phyloP scores from a whole-genome alignment of 2,113 vertebrate species.

The Xyrauchen texanus region DNA sequence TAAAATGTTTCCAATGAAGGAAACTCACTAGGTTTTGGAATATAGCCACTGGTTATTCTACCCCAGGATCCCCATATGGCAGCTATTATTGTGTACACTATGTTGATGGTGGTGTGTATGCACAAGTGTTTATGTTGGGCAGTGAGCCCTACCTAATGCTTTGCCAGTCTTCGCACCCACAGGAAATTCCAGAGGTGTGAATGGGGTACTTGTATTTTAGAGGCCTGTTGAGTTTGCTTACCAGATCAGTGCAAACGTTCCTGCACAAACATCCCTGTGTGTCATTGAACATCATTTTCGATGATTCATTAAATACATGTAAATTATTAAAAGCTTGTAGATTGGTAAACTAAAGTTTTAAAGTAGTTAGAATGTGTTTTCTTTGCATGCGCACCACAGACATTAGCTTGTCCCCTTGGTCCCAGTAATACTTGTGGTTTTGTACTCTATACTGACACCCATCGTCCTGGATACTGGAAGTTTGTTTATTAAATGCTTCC shows the following conservation, averaged over 20 bases:
- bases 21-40: neutral
- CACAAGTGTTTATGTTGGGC: conserved; percentile 21
- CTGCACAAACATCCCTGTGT: neutral
- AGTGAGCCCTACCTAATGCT: conserved; percentile 65
- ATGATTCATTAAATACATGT: too few relatives aligned
- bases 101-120: conserved; percentile 18
- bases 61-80: conserved; percentile 17
- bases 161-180: conserved; percentile 48
- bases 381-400: too few relatives aligned
- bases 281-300: too few relatives aligned
- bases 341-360: too few relatives aligned
- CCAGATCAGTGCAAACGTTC: neutral
- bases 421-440: too few relatives aligned
- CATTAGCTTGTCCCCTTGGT: too few relatives aligned
- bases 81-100: conserved; percentile 30
- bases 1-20: neutral
- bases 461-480: too few relatives aligned
- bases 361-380: too few relatives aligned
- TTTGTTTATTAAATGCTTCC: too few relatives aligned
- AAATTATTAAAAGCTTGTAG: too few relatives aligned
- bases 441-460: too few relatives aligned
- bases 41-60: neutral
- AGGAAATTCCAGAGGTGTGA: conserved; percentile 76
- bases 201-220: conserved; percentile 34
- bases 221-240: conserved; percentile 26